Conservation (phyloP, 2,113 vertebrate genomes). For the Grammomys dolichurus region DNA sequence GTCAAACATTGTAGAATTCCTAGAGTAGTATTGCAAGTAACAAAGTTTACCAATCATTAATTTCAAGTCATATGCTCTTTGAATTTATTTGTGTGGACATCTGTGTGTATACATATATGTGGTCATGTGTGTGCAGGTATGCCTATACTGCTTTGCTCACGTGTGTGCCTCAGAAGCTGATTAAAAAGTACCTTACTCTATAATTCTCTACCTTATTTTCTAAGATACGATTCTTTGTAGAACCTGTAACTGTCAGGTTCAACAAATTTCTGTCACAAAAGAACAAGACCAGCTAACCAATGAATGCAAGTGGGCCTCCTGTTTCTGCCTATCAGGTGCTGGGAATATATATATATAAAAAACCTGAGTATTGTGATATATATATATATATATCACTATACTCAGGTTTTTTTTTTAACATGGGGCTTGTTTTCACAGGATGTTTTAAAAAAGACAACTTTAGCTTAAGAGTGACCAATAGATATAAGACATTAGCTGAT, state of each 20-base stretch:
- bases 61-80: conserved; percentile 40
- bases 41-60: conserved; percentile 25
- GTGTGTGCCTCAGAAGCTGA: neutral
- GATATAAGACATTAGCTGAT: neutral
- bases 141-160: neutral
- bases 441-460: neutral
- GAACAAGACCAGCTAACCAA: neutral
- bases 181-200: neutral
- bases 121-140: too few species aligned
- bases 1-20: neutral
- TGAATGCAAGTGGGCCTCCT: too few species aligned
- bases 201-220: neutral
- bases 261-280: neutral
- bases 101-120: neutral
- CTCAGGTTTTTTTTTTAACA: neutral
- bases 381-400: neutral
- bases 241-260: too few species aligned
- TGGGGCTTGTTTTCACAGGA: neutral
- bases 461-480: neutral
- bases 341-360: neutral
- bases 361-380: too few species aligned
- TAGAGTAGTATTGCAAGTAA: neutral
- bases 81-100: neutral
- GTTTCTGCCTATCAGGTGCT: neutral
- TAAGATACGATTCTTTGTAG: too few species aligned